phyloP scores from a whole-genome alignment of 2,888 invertebrate species.

The Synergus umbraculus region DNA sequence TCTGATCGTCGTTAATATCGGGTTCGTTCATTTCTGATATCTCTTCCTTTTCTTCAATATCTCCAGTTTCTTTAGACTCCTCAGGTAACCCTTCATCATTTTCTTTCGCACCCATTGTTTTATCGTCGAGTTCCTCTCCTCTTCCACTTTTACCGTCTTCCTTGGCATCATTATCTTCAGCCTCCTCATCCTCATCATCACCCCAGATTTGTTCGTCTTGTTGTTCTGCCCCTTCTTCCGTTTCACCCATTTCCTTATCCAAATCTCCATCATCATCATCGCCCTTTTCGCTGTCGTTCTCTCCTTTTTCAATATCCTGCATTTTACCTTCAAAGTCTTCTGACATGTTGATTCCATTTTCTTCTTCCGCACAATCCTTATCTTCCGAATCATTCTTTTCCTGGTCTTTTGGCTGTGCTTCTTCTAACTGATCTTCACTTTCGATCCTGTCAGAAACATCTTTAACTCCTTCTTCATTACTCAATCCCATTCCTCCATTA shows the following conservation, averaged over 20 bases:
- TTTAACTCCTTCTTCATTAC: conserved; percentile 94
- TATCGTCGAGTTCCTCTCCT: conserved; percentile 78
- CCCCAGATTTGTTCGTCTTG: conserved; percentile 90
- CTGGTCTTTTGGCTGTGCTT: conserved; percentile 89
- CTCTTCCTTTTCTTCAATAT: conserved; percentile 75
- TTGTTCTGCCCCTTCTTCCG: conserved; percentile 90
- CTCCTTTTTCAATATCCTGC: conserved; percentile 87
- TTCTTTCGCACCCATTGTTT: conserved; percentile 76
- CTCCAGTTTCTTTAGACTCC: conserved; percentile 74
- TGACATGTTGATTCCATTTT: conserved; percentile 96
- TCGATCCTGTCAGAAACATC: conserved; percentile 97
- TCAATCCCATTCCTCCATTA: conserved; percentile 89
- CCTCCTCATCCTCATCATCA: conserved; percentile 86
- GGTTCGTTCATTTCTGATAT: conserved; percentile 86
- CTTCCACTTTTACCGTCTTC: conserved; percentile 75
- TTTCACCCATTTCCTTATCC: conserved; percentile 98
- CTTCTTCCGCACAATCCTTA: conserved; percentile 90
- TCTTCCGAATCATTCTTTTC: conserved; percentile 84
- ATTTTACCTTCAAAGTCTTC: conserved; percentile 95
- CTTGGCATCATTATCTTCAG: conserved; percentile 82
- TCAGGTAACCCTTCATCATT: conserved; percentile 78
- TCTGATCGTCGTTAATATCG: conserved; percentile 88
- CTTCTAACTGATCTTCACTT: conserved; percentile 95
- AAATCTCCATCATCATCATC: conserved; percentile 86
- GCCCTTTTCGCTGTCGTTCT: conserved; percentile 82